Base-by-base conservation (phyloP, 2,113 vertebrate species). In the Zosterops lateralis region DNA sequence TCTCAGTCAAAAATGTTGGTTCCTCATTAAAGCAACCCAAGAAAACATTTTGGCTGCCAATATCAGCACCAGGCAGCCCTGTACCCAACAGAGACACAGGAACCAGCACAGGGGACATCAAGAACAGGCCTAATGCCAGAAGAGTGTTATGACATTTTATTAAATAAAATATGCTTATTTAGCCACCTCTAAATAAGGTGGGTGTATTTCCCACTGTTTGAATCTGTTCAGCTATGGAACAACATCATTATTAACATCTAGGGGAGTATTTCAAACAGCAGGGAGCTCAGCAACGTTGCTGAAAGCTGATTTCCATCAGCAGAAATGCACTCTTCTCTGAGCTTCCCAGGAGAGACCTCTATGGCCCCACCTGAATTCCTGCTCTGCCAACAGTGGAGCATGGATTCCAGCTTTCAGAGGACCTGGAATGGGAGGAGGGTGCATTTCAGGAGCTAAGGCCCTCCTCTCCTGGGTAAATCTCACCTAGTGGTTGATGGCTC, bases 51-150 rank as follows among this genome's bases (percentile, higher is more conserved):
- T 2, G 3, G 38, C 22, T 70, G 11, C 51, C 1, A 8, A 14
- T 2, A 1, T 18, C 17, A 3, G 54, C 67, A 65, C 40, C 3
- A 1, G 1, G 0, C 19, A 61, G 38, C 58, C n/a, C 50, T 13
- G 16, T 17, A 50, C n/a, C 44, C 45, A 62, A 2, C 44, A 57
- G 68, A 74, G 76, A 67, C 83, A 34, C 44, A 29, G 76, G 60
- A 42, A 56, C 15, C 5, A 1, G 18, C 28, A 36, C 2, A 0
- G 31, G 56, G 62, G 67, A 87, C 71, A 53, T 26, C 0, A 0
- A 65, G 42, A 73, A 44, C 64, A 38, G 16, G 44, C 36, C 36
- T 40, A 21, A 31, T 15, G 51, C 48, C 51, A 58, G 21, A 77
- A 70, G 12, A 50, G 19, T 12, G 1, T 17, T 71, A 36, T 7